Evolutionary conservation across 2,113 vertebrate species (phyloP).

Genomic region (Suncus etruscus): DNA sequence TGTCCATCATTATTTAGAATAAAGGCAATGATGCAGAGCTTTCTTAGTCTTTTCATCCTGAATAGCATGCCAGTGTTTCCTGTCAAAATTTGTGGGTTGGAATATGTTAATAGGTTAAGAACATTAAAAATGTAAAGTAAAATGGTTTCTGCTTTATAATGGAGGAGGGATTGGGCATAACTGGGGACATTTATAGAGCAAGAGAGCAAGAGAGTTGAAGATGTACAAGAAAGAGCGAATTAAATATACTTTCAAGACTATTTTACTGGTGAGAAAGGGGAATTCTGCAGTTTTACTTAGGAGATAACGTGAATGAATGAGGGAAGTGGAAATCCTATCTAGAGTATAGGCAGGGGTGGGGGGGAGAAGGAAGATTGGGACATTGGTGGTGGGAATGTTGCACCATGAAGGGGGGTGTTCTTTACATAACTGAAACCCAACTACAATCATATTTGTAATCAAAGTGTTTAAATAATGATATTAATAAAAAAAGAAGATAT

Average conservation of each 20-base stretch:
- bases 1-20: neutral
- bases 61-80: neutral
- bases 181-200: neutral
- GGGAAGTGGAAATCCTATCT: too few species aligned
- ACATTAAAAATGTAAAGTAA: neutral
- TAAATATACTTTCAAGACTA: too few species aligned
- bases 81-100: neutral
- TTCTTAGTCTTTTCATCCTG: neutral
- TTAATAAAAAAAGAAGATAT: too few species aligned
- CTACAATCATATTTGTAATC: too few species aligned
- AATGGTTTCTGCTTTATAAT: slow-evolving; percentile 44
- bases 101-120: slow-evolving; percentile 15
- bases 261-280: neutral
- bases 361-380: too few species aligned
- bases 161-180: neutral
- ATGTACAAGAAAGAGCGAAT: neutral
- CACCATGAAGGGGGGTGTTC: too few species aligned
- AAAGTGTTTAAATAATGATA: too few species aligned
- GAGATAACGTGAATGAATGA: too few species aligned
- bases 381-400: too few species aligned
- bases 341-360: too few species aligned
- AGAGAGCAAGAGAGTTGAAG: neutral
- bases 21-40: neutral
- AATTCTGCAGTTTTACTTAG: neutral
- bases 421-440: too few species aligned